These are phyloP conservation scores for Philonicus albiceps DNA, from an alignment of 2,888 invertebrate genomes.

Conservation along the genomic window DNA sequence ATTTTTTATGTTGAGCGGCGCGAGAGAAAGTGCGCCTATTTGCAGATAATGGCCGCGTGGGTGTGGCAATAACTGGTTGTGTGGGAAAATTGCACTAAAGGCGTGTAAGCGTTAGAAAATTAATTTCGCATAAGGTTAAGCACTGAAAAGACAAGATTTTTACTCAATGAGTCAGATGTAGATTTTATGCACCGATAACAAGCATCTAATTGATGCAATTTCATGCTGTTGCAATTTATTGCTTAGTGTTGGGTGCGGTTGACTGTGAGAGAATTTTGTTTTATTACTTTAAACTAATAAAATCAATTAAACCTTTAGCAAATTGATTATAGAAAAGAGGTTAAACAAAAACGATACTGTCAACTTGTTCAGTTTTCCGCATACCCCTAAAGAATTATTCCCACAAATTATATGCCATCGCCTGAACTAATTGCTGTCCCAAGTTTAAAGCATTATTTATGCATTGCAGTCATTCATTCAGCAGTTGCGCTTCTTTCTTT, in stretches of 20 bases:
- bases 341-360: neutral
- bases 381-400: neutral
- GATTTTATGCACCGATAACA: neutral
- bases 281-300: neutral
- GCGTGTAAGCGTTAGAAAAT: neutral
- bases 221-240: neutral
- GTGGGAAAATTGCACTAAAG: neutral
- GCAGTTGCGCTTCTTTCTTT: neutral
- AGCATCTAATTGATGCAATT: neutral
- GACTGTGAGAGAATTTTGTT: neutral
- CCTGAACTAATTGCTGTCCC: neutral
- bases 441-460: neutral
- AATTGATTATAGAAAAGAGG: neutral
- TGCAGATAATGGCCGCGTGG: neutral
- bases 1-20: neutral
- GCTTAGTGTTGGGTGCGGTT: neutral
- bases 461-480: neutral
- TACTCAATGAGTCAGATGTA: neutral
- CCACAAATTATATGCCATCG: neutral
- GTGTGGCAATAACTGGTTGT: neutral
- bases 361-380: neutral
- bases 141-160: neutral
- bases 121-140: neutral
- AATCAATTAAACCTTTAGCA: neutral
- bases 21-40: neutral